Evolutionary conservation across 2,113 vertebrate genomes (phyloP), one percentile per base, ranked within the genome.

Genomic region (Nerophis ophidion): DNA sequence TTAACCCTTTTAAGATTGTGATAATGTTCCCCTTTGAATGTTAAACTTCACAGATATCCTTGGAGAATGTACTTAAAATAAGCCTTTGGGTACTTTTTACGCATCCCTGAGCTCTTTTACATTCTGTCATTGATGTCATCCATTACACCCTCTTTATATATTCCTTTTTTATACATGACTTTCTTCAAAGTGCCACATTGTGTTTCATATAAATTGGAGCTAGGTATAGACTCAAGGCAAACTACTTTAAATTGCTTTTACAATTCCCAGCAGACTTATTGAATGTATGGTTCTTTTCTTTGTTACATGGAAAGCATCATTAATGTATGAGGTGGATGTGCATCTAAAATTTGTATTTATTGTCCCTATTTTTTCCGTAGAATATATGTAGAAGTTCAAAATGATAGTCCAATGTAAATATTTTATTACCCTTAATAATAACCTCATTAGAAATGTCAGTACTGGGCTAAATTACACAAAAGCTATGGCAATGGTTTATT

Each of bases 101-200:
- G 26, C 26, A 26, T 26, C 26, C 54, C 49, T 26, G n/a, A 15
- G 66, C 38, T 61, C 44, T 49, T 51, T 65, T 57, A 61, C 56
- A 16, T 71, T 42, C 60, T 63, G 40, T 42, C 35, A 65, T 57
- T 66, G 61, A 73, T 1, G 33, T 68, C 66, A 78, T 76, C 65
- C 54, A 63, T 80, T 71, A 76, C 56, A 45, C 55, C 1, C 4
- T 52, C 16, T 57, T 55, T 61, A 57, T 35, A 63, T 66, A 62
- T 76, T 35, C 5, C 54, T 48, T 35, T 55, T 70, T 71, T 58
- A 63, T 36, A 64, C 68, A 64, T 4, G 6, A 71, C 35, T 26
- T 11, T 64, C 55, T 73, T 73, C 63, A 75, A 61, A 53, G 63
- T 60, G 44, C 66, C 33, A 26, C 15, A 52, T 9, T 54, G 51